Conservation (phyloP, 2,113 vertebrate species). For the Eulemur rufifrons region DNA sequence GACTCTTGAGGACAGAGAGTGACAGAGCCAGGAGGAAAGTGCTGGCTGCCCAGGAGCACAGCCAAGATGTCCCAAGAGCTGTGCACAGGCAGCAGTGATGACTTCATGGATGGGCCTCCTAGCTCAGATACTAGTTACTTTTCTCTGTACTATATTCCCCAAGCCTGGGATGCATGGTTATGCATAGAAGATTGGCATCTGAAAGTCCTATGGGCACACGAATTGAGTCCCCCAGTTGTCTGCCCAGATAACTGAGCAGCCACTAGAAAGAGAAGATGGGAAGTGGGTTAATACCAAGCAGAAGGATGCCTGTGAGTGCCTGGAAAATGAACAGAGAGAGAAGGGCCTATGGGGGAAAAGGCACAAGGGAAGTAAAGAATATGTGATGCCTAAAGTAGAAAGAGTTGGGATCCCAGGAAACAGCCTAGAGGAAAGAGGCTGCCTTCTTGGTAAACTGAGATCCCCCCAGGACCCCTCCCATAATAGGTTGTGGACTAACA, state of each 20-base stretch:
- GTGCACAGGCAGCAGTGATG: background rate
- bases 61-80: no score
- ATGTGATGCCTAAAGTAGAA: background rate
- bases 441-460: background rate
- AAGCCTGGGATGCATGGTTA: background rate
- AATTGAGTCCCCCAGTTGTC: background rate
- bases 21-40: background rate
- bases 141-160: background rate
- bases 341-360: background rate
- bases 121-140: background rate
- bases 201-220: background rate
- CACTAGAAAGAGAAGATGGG: background rate
- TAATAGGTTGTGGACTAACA: background rate
- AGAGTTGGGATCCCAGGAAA: background rate
- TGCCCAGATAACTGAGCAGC: background rate
- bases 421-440: background rate
- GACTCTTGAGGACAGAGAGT: background rate
- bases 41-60: background rate
- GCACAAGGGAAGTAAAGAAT: background rate
- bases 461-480: background rate
- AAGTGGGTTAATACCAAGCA: background rate
- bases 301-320: background rate
- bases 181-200: background rate
- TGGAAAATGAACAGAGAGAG: background rate
- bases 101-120: background rate